Percentiles rank a stretch among this genome's conserved stretches.
Evolutionary conservation across 2,797 vertebrate genomes (phyloP).

Genomic region (Antennarius maculatus): DNA sequence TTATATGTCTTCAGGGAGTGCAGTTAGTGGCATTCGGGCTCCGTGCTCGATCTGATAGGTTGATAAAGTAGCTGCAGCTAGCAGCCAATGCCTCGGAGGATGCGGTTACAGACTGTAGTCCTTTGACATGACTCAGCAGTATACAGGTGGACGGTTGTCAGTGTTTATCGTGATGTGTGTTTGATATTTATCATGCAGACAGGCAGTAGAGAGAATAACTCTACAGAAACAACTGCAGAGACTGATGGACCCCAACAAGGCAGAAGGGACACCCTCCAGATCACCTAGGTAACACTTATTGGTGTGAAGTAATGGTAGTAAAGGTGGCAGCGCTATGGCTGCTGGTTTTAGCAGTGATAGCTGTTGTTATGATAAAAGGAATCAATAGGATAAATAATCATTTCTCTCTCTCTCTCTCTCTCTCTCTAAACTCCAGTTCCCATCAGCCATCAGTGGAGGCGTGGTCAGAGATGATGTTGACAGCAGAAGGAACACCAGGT

Average conservation of each 20-base stretch:
- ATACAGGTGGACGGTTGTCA: not conserved
- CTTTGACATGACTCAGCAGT: not conserved
- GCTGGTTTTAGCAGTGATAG: not conserved
- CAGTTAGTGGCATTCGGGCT: too few species aligned
- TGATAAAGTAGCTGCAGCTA: too few species aligned
- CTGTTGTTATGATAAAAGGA: too few species aligned
- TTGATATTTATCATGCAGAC: conserved; percentile 74
- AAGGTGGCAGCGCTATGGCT: not conserved
- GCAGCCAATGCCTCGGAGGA: not conserved
- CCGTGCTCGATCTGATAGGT: too few species aligned
- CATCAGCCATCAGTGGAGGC: conserved; percentile 86
- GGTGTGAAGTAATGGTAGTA: not conserved
- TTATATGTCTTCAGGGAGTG: too few species aligned
- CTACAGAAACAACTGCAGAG: conserved; percentile 93
- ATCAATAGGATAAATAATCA: not conserved
- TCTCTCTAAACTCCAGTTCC: conserved; percentile 78
- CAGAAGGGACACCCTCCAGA: conserved; percentile 80
- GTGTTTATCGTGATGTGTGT: conserved; percentile 6
- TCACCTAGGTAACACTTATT: conserved; percentile 83
- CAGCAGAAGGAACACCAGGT: conserved; percentile 75
- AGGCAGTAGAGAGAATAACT: conserved; percentile 87
- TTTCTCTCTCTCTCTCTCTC: conserved; percentile 4
- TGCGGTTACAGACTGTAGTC: too few species aligned
- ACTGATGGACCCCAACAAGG: conserved; percentile 86
- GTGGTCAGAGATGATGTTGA: conserved; percentile 85